Conservation (phyloP, 1,140 invertebrate genomes). For the Leptinotarsa texana region DNA sequence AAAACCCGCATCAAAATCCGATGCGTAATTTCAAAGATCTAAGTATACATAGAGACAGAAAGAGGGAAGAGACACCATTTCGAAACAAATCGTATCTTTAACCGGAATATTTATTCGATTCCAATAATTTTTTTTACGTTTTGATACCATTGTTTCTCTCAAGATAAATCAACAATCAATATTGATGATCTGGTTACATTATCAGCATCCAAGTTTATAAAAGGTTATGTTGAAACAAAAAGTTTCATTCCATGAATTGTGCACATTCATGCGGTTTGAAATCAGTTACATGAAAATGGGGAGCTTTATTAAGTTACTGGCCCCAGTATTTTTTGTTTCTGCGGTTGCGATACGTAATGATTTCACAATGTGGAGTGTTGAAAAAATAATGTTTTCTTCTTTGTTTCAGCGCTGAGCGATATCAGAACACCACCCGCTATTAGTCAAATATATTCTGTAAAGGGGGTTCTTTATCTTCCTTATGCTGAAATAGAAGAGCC, state of each 20-base stretch:
- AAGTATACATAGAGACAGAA: too few species aligned
- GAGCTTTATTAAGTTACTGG: slow-evolving; percentile 1
- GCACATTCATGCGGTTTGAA: not conserved
- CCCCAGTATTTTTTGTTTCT: not conserved
- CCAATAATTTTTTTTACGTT: not conserved
- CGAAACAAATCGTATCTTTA: not conserved
- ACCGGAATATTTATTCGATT: not conserved
- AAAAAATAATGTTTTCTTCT: not conserved
- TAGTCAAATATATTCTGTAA: slow-evolving; percentile 71
- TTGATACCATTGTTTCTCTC: not conserved
- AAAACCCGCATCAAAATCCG: too few species aligned
- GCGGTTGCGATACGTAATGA: not conserved
- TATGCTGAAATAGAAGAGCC: slow-evolving; percentile 92
- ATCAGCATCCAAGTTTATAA: not conserved
- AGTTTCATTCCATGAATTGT: not conserved
- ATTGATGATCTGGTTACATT: not conserved
- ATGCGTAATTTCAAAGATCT: too few species aligned
- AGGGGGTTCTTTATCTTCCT: slow-evolving; percentile 80
- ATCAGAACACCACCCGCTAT: slow-evolving; percentile 60
- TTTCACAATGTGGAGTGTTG: not conserved
- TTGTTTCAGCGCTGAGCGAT: not conserved
- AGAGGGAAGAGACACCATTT: too few species aligned
- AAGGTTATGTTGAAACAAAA: not conserved
- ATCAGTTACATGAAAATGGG: not conserved
- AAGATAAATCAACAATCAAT: not conserved